Base-by-base conservation (phyloP, 2,888 invertebrate species). In the Acleris cristana region DNA sequence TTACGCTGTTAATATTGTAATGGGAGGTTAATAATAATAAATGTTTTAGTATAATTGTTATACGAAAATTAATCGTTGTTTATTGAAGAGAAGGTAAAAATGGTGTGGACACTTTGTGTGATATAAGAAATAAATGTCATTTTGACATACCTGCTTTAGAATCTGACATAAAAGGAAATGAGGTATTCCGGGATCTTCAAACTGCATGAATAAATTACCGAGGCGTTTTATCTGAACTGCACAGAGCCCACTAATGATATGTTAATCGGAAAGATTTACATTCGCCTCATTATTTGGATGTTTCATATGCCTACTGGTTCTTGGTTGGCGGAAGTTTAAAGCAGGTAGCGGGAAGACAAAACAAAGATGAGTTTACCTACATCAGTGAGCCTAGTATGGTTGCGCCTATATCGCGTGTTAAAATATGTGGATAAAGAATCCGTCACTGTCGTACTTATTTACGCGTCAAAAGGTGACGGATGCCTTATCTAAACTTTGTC, bases 281-380 rank as follows among this genome's bases (percentile, higher is more conserved):
- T 87, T 78, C 77, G 76, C 76, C 82, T 86, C 80, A 79, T 87
- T 86, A 83, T 82, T 83, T 79, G 73, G 76, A 74, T 73, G 72
- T 77, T 80, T 79, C 74, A 72, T 73, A 76, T 76, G 75, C 77
- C 74, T 76, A 76, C 74, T 79, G 73, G 78, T 78, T 71, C 69
- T 79, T 73, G 74, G 76, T 76, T 7, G 51, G 8, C 44, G 40
- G 16, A 64, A 57, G 62, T 16, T 19, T 18, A 52, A 48, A 40
- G 26, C 48, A 5, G 7, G 12, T 7, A 16, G 62, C 18, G 51
- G 18, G 19, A 26, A 16, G 1, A 16, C 5, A 44, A 44, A 14
- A 16, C 40, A 45, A 14, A 16, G 44, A 5, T 45, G 45, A 6
- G 45, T n/a, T 14, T 7, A 26, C 0, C 2, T 21, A 2, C 44